These are phyloP conservation scores for Alligator mississippiensis DNA, from an alignment of 2,113 vertebrate genomes.

Conservation along the genomic window DNA sequence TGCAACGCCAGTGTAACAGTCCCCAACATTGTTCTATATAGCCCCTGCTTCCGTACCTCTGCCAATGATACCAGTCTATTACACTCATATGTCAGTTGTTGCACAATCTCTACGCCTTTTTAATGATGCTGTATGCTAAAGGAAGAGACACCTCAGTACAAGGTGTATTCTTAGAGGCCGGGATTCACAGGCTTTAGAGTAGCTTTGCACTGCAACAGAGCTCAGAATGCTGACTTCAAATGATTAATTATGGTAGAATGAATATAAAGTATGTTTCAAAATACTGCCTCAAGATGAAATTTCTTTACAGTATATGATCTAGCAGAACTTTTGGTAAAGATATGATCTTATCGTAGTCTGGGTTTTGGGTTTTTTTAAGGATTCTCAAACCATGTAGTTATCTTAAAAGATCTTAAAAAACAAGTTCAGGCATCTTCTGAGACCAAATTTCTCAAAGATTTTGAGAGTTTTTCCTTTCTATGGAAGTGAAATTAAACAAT, in stretches of 20 bases:
- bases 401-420: constrained; percentile 45
- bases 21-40: background rate
- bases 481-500: constrained; percentile 38
- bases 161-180: background rate
- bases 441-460: constrained; percentile 32
- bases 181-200: background rate
- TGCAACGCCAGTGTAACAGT: background rate
- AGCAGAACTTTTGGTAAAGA: background rate
- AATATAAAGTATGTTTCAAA: background rate
- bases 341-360: background rate
- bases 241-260: background rate
- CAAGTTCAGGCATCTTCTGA: background rate
- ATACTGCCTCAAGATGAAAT: background rate
- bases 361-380: constrained; percentile 48
- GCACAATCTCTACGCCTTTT: background rate
- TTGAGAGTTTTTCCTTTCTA: constrained; percentile 15
- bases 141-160: background rate
- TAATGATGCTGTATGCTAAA: background rate
- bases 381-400: constrained; percentile 37
- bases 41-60: background rate
- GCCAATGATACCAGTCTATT: background rate
- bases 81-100: background rate
- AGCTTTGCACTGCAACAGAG: background rate
- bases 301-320: background rate
- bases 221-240: background rate